Evolutionary conservation across 2,797 vertebrate genomes (phyloP).

Genomic region (Chiropotes sagulatus): DNA sequence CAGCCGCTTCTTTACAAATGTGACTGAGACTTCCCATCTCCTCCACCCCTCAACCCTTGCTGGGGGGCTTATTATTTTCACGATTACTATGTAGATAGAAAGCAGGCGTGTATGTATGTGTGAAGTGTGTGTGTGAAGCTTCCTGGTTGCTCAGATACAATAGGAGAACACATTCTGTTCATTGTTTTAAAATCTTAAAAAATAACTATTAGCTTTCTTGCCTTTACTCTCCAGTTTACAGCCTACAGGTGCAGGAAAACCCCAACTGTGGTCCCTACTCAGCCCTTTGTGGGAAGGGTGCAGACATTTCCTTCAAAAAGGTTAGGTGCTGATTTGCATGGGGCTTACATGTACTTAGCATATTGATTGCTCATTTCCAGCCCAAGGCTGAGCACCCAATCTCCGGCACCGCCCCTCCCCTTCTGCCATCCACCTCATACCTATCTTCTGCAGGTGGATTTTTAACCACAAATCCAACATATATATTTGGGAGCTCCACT

Average conservation of each 20-base stretch:
- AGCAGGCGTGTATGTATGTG: background rate
- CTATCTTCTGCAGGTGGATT: no score
- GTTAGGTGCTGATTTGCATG: conserved; percentile 18
- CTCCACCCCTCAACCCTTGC: accelerated
- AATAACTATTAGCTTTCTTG: no score
- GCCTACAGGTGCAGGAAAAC: background rate
- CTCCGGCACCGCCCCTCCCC: background rate
- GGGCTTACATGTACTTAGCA: background rate
- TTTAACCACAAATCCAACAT: background rate
- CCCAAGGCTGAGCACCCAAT: background rate
- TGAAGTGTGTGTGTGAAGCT: background rate
- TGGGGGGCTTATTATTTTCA: background rate
- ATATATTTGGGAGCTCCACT: accelerated
- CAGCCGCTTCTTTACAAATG: background rate
- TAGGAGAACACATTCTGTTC: background rate
- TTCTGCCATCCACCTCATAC: no score
- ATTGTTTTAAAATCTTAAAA: background rate
- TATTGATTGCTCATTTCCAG: conserved; percentile 49
- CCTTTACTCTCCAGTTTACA: background rate
- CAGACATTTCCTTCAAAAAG: background rate
- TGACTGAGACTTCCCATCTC: background rate
- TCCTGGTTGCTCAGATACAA: background rate
- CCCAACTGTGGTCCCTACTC: accelerated
- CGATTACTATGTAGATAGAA: background rate
- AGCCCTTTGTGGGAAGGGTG: background rate